Evolutionary conservation across 30 jellyfish, hydroid and myxozoan genomes (phyloP), one percentile per base, ranked within the genome.

Genomic region (Chrysaora quinquecirrha): DNA sequence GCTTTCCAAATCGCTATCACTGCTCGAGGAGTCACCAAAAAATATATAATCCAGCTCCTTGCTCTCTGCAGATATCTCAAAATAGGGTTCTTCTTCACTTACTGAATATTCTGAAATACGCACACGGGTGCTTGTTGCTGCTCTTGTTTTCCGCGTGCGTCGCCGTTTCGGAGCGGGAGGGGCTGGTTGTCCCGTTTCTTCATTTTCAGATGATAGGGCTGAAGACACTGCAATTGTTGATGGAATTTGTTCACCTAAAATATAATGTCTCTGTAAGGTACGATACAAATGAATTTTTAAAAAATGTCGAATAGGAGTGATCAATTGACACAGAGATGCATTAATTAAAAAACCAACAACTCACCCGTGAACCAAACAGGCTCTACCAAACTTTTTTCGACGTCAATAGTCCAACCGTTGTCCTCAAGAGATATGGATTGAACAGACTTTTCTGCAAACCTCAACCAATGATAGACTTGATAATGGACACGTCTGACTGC

Each of bases 1-100:
- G 35, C 71, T 70, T 30, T 70, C 72, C 35, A 70, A 30, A 11
- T 70, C 82, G 29, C 82, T 70, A 30, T 70, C 71, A 34, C 71
- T 70, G 35, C 82, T 70, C n/a, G 71, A 34, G 72, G 82, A 70
- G 82, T 70, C 82, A 70, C 82, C 82, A 70, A 70, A n/a, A 70
- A 70, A 70, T 70, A 70, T 34, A 34, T 34, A 70, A 34, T 70
- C 67, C 82, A 70, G 75, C 71, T 34, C 82, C 33, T 30, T 70
- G 71, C 82, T 70, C 71, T 70, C 82, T 31, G 30, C 82, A 30
- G 82, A 70, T 34, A 70, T 70, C 71, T 70, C 82, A 31, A 70
- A 6, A 20, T 75, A 4, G 71, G 71, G 72, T 34, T 43, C 75
- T 27, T 70, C 71, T 20, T 70, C 82, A 70, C 71, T 70, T 1